Evolutionary conservation across 1,140 invertebrate genomes (phyloP), one percentile per base, ranked within the genome.

Genomic region (Eurytemora carolleeae): DNA sequence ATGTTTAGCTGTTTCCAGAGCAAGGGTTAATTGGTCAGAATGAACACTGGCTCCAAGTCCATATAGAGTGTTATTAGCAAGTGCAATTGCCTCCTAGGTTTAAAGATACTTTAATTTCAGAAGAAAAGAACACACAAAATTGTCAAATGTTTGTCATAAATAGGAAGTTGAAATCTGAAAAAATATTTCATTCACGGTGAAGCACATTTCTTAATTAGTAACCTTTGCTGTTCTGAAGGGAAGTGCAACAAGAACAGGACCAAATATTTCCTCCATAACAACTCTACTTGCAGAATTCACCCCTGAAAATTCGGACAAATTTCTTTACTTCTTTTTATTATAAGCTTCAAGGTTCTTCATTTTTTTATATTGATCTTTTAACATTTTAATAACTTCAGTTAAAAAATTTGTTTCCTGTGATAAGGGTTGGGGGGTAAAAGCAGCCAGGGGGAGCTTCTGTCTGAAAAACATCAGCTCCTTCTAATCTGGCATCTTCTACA

Each of bases 181-280:
- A n/a, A n/a, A n/a, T n/a, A n/a, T n/a, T n/a, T n/a, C n/a, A n/a
- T n/a, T n/a, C n/a, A n/a, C n/a, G n/a, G n/a, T n/a, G n/a, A n/a
- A n/a, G n/a, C n/a, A n/a, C n/a, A n/a, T n/a, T n/a, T n/a, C n/a
- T n/a, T n/a, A n/a, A n/a, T n/a, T n/a, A n/a, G n/a, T n/a, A 44
- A 44, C 31, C 31, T 79, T 79, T 1, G 76, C 74, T 17, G 76
- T 80, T 57, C 79, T 70, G 69, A 81, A 81, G 18, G 78, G 71
- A 19, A 78, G 66, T 2, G 75, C 70, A 15, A 74, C 71, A 17
- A 78, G 64, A 2, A 77, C 70, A 44, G 77, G 75, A 21, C 68
- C 68, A 66, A 69, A 68, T 15, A 74, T 72, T 68, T 74, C 72
- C 63, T 75, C 70, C 17, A 67, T 66, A 7, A 74, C 72, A 54